Percentiles rank a stretch among this genome's conserved stretches.
Evolutionary conservation across 2,797 vertebrate species (phyloP).

Genomic region (Cichlasoma orientale): DNA sequence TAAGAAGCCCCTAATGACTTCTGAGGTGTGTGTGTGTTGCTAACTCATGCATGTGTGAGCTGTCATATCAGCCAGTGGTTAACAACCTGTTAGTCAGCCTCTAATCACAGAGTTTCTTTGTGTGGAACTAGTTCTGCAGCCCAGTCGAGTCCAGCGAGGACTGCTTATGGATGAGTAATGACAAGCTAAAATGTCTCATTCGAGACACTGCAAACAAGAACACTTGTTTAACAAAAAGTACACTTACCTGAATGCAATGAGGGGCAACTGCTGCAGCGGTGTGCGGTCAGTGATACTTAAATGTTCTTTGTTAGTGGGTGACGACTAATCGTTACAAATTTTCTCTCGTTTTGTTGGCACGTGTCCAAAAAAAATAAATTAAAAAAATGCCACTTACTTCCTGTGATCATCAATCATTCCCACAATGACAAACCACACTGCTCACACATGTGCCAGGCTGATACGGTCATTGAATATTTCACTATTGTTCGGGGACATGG

Average conservation of each 20-base stretch:
- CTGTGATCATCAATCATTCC: neutral
- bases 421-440: neutral
- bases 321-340: neutral
- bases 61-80: slow-evolving; percentile 64
- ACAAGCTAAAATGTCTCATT: slow-evolving; percentile 46
- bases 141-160: slow-evolving; percentile 71
- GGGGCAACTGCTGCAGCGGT: neutral
- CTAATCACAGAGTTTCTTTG: slow-evolving; percentile 75
- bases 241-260: neutral
- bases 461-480: neutral
- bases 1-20: neutral
- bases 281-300: neutral
- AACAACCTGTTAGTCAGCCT: slow-evolving; percentile 78
- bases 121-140: slow-evolving; percentile 79
- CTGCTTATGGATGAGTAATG: slow-evolving; percentile 48
- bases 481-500: neutral
- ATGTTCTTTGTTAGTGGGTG: neutral
- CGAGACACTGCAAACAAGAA: neutral
- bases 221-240: neutral
- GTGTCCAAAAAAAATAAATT: neutral
- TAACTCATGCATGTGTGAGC: slow-evolving; percentile 45
- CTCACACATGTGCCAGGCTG: neutral
- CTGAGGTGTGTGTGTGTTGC: slow-evolving; percentile 28
- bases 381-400: neutral
- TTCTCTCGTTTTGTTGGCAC: neutral